Conservation (phyloP, 2,888 invertebrate species). For the Cryptophagus acutangulus region DNA sequence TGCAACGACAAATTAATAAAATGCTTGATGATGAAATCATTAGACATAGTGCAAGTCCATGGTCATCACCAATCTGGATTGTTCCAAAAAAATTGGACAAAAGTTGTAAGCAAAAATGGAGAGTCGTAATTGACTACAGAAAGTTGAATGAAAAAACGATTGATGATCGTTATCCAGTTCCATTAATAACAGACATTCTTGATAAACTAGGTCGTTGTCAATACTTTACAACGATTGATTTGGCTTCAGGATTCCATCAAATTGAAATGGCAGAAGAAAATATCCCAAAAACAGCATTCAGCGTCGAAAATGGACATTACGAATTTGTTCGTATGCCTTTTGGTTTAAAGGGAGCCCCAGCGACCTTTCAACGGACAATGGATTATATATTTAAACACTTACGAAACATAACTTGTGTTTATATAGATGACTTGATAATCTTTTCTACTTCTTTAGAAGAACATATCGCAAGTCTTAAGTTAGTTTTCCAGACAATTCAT, state of each 20-base stretch:
- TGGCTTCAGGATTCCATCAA: constrained; percentile 3
- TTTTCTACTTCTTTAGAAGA: constrained; percentile 16
- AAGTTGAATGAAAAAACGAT: constrained; percentile 9
- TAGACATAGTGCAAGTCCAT: constrained; percentile 4
- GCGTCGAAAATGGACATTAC: neutral
- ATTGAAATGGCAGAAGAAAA: neutral
- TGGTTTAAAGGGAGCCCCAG: neutral
- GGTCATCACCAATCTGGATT: constrained; percentile 8
- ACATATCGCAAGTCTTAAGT: constrained; percentile 14
- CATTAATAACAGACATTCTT: constrained; percentile 6
- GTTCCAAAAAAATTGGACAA: constrained; percentile 7
- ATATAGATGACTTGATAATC: constrained; percentile 20
- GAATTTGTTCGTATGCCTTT: neutral
- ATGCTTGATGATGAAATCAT: constrained; percentile 5
- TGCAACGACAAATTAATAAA: constrained; percentile 5
- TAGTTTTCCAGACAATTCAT: constrained; percentile 15
- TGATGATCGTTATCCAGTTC: constrained; percentile 7
- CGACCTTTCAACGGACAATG: neutral
- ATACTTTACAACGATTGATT: constrained; percentile 5
- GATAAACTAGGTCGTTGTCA: constrained; percentile 3
- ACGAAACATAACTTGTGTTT: constrained; percentile 17
- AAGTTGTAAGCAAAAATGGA: constrained; percentile 7
- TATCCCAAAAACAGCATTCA: constrained; percentile 1
- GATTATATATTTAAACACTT: neutral
- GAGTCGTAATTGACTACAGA: constrained; percentile 10